Evolutionary conservation across 2,888 invertebrate species (phyloP).

Genomic region (Athetis lepigone): DNA sequence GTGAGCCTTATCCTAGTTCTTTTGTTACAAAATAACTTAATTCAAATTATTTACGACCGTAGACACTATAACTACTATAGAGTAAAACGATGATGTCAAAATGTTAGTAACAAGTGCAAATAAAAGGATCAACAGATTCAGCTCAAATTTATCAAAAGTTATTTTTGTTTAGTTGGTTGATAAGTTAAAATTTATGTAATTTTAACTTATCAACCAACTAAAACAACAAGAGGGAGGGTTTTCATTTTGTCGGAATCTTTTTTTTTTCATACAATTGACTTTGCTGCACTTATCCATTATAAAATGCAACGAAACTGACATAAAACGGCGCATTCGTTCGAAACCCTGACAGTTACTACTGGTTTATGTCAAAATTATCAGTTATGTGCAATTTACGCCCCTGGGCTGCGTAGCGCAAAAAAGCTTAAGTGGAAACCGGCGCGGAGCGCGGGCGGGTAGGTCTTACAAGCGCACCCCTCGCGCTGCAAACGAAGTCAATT

Average conservation of each 20-base stretch:
- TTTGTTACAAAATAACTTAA: conserved; percentile 56
- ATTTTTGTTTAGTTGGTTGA: too few relatives aligned
- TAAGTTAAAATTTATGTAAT: too few relatives aligned
- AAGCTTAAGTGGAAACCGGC: conserved; percentile 79
- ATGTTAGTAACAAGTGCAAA: too few relatives aligned
- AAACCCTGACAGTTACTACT: conserved; percentile 84
- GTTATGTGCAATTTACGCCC: conserved; percentile 84
- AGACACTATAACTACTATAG: background rate
- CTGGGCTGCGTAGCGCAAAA: conserved; percentile 79
- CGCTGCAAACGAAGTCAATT: conserved; percentile 78
- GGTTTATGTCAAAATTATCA: conserved; percentile 89
- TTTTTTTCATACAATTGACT: conserved; percentile 1
- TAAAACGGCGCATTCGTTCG: conserved; percentile 80
- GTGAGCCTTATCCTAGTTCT: conserved; percentile 45
- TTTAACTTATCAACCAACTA: too few relatives aligned
- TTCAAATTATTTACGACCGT: conserved; percentile 38
- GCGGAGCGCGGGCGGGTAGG: conserved; percentile 54
- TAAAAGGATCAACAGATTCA: too few relatives aligned
- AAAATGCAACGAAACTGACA: conserved; percentile 79
- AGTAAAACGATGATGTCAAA: background rate
- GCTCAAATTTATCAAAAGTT: background rate
- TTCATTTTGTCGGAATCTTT: too few relatives aligned
- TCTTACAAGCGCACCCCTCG: conserved; percentile 72
- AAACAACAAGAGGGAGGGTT: too few relatives aligned
- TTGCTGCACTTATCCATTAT: conserved; percentile 76